These are phyloP conservation scores for Spilogale gracilis DNA, from an alignment of 2,113 vertebrate genomes.

Conservation along the genomic window DNA sequence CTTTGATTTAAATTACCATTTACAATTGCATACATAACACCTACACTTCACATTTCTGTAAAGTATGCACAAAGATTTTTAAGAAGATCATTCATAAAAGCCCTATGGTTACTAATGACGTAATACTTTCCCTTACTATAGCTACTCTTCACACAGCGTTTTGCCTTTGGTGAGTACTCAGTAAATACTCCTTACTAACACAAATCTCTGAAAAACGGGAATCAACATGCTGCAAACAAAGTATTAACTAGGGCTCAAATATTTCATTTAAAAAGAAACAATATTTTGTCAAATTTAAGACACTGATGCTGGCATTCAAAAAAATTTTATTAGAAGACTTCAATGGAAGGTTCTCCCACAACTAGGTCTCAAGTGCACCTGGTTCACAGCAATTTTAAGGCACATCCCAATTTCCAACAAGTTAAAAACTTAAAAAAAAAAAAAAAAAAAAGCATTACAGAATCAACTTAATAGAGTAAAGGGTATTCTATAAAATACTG, in stretches of 20 bases:
- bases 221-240: neutral
- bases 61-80: neutral
- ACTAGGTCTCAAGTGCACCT: slow-evolving; percentile 16
- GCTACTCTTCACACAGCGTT: neutral
- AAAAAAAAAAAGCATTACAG: neutral
- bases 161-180: neutral
- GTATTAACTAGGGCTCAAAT: slow-evolving; percentile 1
- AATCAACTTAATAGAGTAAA: slow-evolving; percentile 38
- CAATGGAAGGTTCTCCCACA: neutral
- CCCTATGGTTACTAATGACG: neutral
- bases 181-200: neutral
- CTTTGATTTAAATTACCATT: slow-evolving; percentile 27
- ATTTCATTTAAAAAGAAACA: slow-evolving; percentile 10
- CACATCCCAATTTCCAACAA: neutral
- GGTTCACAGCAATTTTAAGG: slow-evolving; percentile 42
- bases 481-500: neutral
- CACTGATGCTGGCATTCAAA: neutral
- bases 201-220: neutral
- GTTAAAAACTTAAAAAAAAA: slow-evolving; percentile 44
- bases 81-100: neutral
- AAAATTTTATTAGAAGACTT: slow-evolving; percentile 24
- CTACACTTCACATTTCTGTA: neutral
- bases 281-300: slow-evolving; percentile 24
- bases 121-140: neutral
- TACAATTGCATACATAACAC: neutral